phyloP scores from a whole-genome alignment of 2,113 vertebrate species.

The Chionodraco myersi region DNA sequence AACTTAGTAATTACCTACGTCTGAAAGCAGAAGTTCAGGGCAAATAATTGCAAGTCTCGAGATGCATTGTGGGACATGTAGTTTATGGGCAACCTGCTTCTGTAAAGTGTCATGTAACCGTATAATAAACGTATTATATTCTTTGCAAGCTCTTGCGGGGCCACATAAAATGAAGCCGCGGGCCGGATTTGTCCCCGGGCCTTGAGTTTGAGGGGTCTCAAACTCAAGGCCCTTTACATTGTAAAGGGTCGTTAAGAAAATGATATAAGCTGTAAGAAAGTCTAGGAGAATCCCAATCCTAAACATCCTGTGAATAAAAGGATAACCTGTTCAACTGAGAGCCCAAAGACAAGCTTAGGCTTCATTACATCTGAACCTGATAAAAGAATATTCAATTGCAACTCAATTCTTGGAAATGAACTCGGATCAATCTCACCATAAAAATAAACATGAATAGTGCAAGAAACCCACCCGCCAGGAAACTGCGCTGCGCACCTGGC shows the following conservation, averaged over 20 bases:
- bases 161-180: too few species aligned
- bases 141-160: too few species aligned
- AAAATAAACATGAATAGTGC: slow-evolving; percentile 27
- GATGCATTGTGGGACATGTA: too few species aligned
- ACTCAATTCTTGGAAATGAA: slow-evolving; percentile 2
- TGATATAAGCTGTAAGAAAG: neutral
- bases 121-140: too few species aligned
- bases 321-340: neutral
- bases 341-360: neutral
- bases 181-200: too few species aligned
- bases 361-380: neutral
- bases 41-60: too few species aligned
- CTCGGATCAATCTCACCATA: slow-evolving; percentile 5
- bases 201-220: too few species aligned
- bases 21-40: too few species aligned
- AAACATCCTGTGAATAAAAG: slow-evolving; percentile 3
- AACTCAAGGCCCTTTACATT: too few species aligned
- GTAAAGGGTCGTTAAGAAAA: neutral
- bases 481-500: slow-evolving; percentile 20
- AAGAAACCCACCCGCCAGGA: neutral
- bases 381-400: slow-evolving; percentile 12
- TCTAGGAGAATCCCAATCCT: neutral
- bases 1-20: too few species aligned
- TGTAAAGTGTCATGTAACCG: too few species aligned
- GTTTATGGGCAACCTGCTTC: too few species aligned